Percentiles rank a stretch among this genome's conserved stretches.
These are phyloP conservation scores for Tenthredo amoena DNA, from an alignment of 2,888 invertebrate genomes.

Conservation along the genomic window DNA sequence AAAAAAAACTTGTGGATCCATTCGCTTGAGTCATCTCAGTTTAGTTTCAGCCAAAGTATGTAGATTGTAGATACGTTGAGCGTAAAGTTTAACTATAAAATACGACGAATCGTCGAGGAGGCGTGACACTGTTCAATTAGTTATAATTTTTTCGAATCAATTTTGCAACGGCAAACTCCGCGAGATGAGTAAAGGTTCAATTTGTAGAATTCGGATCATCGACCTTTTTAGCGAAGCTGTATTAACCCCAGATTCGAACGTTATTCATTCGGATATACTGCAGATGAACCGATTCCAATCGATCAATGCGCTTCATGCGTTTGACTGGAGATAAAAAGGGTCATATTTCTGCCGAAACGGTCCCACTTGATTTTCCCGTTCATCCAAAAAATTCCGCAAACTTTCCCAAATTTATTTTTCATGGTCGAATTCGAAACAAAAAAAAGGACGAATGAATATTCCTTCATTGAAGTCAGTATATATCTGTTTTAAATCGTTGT, in stretches of 20 bases:
- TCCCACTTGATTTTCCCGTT: neutral
- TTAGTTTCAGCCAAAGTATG: neutral
- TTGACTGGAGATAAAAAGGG: neutral
- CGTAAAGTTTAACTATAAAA: neutral
- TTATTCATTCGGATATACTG: neutral
- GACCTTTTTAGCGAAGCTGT: neutral
- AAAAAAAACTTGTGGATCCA: neutral
- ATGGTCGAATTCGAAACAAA: neutral
- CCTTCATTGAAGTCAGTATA: neutral
- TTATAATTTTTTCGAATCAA: constrained; percentile 6
- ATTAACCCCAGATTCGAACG: neutral
- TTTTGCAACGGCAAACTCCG: neutral
- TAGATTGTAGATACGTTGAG: neutral
- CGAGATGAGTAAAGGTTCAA: neutral
- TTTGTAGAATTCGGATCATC: neutral
- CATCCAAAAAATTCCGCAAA: neutral
- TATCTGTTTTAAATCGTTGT: neutral
- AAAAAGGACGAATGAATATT: neutral
- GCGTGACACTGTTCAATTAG: neutral
- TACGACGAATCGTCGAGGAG: neutral
- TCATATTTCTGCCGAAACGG: neutral
- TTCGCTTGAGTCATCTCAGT: neutral
- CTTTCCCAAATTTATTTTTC: neutral
- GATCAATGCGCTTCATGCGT: neutral
- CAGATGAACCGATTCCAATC: neutral